Evolutionary conservation across 2,888 invertebrate species (phyloP).

Genomic region (Volucella bombylans): DNA sequence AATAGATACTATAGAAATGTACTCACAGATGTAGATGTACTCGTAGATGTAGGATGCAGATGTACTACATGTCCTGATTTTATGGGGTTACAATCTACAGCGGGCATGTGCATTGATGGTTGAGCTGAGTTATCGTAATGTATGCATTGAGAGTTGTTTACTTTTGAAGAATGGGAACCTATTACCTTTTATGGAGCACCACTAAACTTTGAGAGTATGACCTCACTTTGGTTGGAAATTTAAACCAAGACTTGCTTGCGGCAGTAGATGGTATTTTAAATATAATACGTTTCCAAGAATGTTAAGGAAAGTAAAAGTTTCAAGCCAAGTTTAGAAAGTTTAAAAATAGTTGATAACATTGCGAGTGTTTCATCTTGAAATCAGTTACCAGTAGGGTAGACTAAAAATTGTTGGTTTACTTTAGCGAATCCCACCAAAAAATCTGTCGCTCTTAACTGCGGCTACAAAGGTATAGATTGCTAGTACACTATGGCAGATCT

Average conservation of each 20-base stretch:
- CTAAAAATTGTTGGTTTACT: no score
- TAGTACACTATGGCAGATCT: no score
- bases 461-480: no score
- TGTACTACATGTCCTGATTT: slow-evolving; percentile 45
- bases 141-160: slow-evolving; percentile 36
- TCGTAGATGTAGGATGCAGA: no score
- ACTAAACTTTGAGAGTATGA: slow-evolving; percentile 49
- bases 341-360: no score
- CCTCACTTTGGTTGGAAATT: slow-evolving; percentile 41
- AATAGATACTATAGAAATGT: slow-evolving; percentile 26
- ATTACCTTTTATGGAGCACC: slow-evolving; percentile 28
- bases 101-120: slow-evolving; percentile 46
- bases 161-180: slow-evolving; percentile 31
- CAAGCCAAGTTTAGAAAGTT: no score
- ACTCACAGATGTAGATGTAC: slow-evolving; percentile 37
- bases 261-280: background rate
- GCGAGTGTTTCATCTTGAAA: no score
- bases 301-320: no score
- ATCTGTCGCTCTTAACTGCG: no score
- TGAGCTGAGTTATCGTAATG: slow-evolving; percentile 56
- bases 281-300: no score
- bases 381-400: no score
- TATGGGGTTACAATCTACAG: slow-evolving; percentile 46
- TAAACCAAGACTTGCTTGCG: slow-evolving; percentile 1
- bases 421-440: no score